Evolutionary conservation across 2,113 vertebrate species (phyloP).

Genomic region (Grammomys dolichurus): DNA sequence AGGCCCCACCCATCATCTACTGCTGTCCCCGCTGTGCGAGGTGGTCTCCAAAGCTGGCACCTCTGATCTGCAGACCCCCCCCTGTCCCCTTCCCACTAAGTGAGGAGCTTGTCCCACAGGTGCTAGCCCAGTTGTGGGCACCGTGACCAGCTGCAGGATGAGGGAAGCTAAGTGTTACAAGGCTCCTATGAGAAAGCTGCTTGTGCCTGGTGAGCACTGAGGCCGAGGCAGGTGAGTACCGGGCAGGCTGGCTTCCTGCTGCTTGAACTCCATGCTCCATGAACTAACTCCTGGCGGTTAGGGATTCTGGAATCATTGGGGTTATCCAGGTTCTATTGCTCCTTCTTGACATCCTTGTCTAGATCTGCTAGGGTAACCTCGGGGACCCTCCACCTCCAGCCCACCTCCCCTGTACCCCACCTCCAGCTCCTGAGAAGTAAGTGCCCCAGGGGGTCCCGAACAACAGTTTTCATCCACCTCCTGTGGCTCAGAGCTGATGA

Average conservation of each 20-base stretch:
- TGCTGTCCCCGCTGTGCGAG: background rate
- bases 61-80: slow-evolving; percentile 36
- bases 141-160: slow-evolving; percentile 40
- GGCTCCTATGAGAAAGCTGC: slow-evolving; percentile 71
- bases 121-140: slow-evolving; percentile 69
- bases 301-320: background rate
- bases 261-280: background rate
- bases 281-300: background rate
- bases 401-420: too few relatives aligned
- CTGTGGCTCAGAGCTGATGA: background rate
- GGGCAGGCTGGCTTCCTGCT: background rate
- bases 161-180: slow-evolving; percentile 39
- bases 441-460: background rate
- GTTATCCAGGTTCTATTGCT: background rate
- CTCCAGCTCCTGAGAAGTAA: background rate
- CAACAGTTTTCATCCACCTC: background rate
- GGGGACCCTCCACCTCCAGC: too few relatives aligned
- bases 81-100: slow-evolving; percentile 71
- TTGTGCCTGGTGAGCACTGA: slow-evolving; percentile 32
- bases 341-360: background rate
- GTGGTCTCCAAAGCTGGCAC: background rate
- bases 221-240: background rate
- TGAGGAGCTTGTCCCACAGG: slow-evolving; percentile 75
- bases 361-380: rapidly evolving
- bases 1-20: background rate